These are phyloP conservation scores for Nothoprocta perdicaria DNA, from an alignment of 2,113 vertebrate genomes.

Conservation along the genomic window DNA sequence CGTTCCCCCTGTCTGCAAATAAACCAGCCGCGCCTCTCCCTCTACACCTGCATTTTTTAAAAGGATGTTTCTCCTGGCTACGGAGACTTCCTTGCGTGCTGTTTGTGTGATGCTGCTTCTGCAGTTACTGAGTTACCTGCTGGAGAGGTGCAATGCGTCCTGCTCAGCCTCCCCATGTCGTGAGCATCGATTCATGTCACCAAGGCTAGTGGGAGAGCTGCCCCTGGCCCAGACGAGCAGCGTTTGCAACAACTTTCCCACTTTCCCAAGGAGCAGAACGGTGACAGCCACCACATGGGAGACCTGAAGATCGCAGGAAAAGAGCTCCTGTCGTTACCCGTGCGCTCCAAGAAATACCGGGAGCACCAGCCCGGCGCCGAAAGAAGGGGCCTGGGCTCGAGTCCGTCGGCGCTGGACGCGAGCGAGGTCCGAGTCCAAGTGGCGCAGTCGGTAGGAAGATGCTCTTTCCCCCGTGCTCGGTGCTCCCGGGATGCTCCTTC, in stretches of 20 bases:
- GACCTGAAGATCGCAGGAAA: slow-evolving; percentile 79
- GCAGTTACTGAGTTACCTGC: fast-evolving
- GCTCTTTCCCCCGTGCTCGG: not conserved
- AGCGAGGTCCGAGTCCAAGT: slow-evolving; percentile 87
- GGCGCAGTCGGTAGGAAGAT: slow-evolving; percentile 81
- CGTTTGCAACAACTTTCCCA: not conserved
- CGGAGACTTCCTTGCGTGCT: not conserved
- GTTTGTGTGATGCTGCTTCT: not conserved
- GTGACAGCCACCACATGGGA: slow-evolving; percentile 84
- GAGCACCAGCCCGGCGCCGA: slow-evolving; percentile 81
- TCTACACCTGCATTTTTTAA: not conserved
- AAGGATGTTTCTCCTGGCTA: not conserved
- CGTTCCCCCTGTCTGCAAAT: not conserved
- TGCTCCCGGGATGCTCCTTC: not conserved
- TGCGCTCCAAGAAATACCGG: slow-evolving; percentile 80
- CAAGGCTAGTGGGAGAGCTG: fast-evolving
- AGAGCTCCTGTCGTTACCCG: slow-evolving; percentile 76
- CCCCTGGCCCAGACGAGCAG: not conserved
- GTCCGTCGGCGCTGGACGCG: slow-evolving; percentile 79
- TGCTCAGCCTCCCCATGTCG: not conserved
- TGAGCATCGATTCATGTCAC: not conserved
- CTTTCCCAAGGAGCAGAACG: slow-evolving; percentile 83
- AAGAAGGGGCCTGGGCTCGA: slow-evolving; percentile 69
- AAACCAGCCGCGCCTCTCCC: not conserved
- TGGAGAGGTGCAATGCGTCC: not conserved